Base-by-base conservation (phyloP, 2,888 invertebrate species). In the Steinernema scapterisci region DNA sequence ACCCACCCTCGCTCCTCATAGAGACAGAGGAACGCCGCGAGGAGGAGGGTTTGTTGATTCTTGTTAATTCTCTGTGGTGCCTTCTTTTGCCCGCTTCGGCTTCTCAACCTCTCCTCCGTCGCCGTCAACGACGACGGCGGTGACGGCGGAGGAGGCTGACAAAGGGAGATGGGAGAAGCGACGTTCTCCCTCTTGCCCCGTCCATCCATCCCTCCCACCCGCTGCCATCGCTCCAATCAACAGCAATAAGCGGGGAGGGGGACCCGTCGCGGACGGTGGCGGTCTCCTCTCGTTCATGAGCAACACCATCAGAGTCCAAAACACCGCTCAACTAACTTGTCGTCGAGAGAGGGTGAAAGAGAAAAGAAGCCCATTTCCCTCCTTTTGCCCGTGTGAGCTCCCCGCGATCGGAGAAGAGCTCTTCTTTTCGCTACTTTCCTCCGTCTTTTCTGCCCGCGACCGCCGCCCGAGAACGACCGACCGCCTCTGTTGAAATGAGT, bases 281-380 rank as follows among this genome's bases (percentile, higher is more conserved):
- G 48, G 48, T 48, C 38, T 3, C n/a, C n/a, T n/a, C 5, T 38
- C 19, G 54, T 54, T 54, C 54, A 54, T 13, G 54, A 54, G 23
- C 54, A 54, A 54, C 54, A 54, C 21, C 25, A 54, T 25, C 54
- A 54, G 54, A 54, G 54, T 54, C 54, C 25, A 54, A 54, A 54
- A 54, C 54, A 54, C 54, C 54, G 21, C 54, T 54, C 25, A 19
- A 38, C 38, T 38, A 38, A 38, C 5, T 38, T 38, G 38, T 38
- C 9, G 38, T 6, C 5, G 38, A 38, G 38, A 38, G 38, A 38
- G 38, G 38, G 5, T 38, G 5, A 38, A 38, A 54, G 54, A 23
- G 54, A 54, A 54, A 54, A 54, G 48, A 25, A 13, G 54, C 54
- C 25, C 25, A 54, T 21, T 54, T 54, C 54, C 54, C 23, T 54